These are phyloP conservation scores for Nibea coibor DNA, from an alignment of 2,113 vertebrate genomes.

Conservation along the genomic window DNA sequence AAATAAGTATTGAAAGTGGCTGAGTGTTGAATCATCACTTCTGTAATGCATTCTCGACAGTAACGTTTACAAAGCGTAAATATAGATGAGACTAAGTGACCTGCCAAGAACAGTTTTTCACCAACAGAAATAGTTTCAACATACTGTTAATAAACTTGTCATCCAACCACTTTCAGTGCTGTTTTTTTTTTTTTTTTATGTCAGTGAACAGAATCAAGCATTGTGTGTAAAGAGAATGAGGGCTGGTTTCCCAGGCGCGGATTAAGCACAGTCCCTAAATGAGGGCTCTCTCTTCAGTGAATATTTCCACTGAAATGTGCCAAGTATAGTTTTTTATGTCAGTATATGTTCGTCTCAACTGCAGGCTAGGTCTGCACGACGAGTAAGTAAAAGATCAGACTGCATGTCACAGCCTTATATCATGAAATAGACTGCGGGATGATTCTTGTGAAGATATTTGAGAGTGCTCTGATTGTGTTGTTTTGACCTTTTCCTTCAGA, in stretches of 20 bases:
- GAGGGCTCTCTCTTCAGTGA: neutral
- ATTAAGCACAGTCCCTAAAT: slow-evolving; percentile 1
- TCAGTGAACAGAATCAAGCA: neutral
- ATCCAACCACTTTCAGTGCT: neutral
- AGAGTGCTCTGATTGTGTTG: slow-evolving; percentile 12
- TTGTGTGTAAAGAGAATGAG: slow-evolving; percentile 17
- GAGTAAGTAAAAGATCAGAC: neutral
- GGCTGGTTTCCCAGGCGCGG: slow-evolving; percentile 18
- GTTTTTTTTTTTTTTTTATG: neutral
- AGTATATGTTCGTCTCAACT: neutral
- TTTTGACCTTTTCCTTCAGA: slow-evolving; percentile 73
- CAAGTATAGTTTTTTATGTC: neutral
- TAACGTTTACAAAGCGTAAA: no score
- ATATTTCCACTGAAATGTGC: neutral
- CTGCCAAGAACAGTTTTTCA: neutral
- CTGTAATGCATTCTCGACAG: neutral
- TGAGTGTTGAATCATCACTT: neutral
- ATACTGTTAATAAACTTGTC: neutral
- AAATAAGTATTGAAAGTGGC: neutral
- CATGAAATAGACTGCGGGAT: neutral
- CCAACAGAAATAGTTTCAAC: neutral
- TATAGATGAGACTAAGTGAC: neutral
- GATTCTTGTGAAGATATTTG: neutral
- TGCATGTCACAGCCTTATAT: neutral
- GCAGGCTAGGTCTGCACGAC: neutral